Evolutionary conservation across 2,113 vertebrate species (phyloP).

Genomic region (Mastomys natalensis): DNA sequence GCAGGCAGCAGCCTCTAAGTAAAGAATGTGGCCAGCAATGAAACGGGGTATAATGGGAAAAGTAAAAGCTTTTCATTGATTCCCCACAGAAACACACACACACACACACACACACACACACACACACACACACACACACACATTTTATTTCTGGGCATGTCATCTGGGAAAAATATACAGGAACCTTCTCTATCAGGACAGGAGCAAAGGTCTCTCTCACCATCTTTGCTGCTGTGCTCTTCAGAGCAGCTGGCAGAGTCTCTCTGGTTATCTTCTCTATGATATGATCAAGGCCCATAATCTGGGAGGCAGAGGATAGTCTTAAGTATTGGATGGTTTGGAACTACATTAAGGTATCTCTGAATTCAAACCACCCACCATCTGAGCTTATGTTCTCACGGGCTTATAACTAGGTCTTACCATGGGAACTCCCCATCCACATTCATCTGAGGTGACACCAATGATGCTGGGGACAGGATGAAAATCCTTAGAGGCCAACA

Average conservation of each 20-base stretch:
- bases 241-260: neutral
- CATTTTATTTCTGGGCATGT: neutral
- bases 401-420: constrained; percentile 52
- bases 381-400: neutral
- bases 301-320: constrained; percentile 53
- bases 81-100: neutral
- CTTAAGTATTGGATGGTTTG: neutral
- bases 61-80: neutral
- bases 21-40: too few species aligned
- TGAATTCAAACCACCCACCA: rapidly evolving
- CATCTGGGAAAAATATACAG: neutral
- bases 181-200: neutral
- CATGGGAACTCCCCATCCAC: constrained; percentile 9
- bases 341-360: neutral
- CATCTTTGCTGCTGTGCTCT: neutral
- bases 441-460: too few species aligned
- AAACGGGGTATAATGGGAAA: neutral
- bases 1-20: neutral
- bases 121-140: neutral
- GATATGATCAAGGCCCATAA: neutral
- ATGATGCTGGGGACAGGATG: constrained; percentile 87
- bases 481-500: constrained; percentile 86
- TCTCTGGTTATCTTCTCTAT: constrained; percentile 71
- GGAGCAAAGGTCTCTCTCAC: constrained; percentile 16
- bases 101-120: neutral